Evolutionary conservation across 2,797 vertebrate species (phyloP).

Genomic region (Cichlasoma orientale): DNA sequence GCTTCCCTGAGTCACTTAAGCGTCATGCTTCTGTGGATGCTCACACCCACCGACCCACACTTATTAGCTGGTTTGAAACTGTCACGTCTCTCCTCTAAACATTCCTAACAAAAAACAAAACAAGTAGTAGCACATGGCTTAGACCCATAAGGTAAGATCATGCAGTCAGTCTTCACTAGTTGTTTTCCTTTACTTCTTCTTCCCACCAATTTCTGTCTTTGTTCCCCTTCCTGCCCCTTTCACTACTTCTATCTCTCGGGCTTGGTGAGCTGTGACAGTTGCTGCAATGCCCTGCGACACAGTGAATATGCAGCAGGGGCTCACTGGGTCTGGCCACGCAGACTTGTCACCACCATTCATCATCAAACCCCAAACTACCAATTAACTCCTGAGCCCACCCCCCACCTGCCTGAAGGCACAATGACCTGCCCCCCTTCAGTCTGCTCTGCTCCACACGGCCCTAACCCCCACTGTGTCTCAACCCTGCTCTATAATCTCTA

Average conservation of each 20-base stretch:
- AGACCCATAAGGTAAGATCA: conserved; percentile 1
- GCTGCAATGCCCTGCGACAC: conserved; percentile 84
- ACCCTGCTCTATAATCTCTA: conserved; percentile 43
- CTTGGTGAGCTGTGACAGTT: conserved; percentile 80
- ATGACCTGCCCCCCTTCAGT: conserved; percentile 60
- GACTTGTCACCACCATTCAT: conserved; percentile 86
- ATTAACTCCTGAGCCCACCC: conserved; percentile 85
- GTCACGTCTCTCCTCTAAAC: conserved; percentile 7
- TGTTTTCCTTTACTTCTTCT: background rate
- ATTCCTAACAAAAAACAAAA: conserved; percentile 9
- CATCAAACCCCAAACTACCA: conserved; percentile 87
- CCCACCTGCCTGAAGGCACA: conserved; percentile 69
- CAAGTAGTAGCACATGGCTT: conserved; percentile 7
- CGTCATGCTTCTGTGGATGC: conserved; percentile 50
- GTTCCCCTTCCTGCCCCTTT: conserved; percentile 5
- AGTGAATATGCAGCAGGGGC: conserved; percentile 88
- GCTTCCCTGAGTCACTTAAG: conserved; percentile 68
- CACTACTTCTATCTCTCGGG: conserved; percentile 11
- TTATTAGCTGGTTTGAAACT: conserved; percentile 30
- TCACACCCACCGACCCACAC: conserved; percentile 1
- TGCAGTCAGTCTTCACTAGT: background rate
- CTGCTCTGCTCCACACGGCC: conserved; percentile 42
- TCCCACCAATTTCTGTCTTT: background rate
- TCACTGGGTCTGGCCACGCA: conserved; percentile 81
- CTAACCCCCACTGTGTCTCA: conserved; percentile 54